Base-by-base conservation (phyloP, 2,888 invertebrate genomes). In the Andrena flavipes region DNA sequence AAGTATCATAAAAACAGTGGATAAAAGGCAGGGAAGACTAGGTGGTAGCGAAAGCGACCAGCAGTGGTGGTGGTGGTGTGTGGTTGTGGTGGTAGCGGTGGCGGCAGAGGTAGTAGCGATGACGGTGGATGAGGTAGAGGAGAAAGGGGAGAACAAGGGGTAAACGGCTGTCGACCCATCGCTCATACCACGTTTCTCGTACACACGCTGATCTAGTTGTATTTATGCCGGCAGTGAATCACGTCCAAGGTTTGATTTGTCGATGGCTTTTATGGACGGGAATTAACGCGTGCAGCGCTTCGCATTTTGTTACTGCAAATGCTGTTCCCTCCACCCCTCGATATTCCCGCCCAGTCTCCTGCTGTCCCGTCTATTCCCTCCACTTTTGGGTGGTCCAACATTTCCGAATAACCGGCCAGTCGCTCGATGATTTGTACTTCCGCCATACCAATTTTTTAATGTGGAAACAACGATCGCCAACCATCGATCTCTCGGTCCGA, bases 211-310 rank as follows among this genome's bases (percentile, higher is more conserved):
- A 93, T 93, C 93, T 92, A 92, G 92, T 92, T 92, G 92, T 93
- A 93, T 94, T 94, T 93, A 93, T 92, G 93, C 91, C 90, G 88
- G 92, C 92, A 93, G 91, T 93, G 92, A 93, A 93, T 93, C 93
- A 93, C 91, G 93, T 93, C 92, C 89, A 87, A 87, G 89, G 90
- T 93, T 93, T 93, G 93, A 93, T 93, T 93, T 93, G 93, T 93
- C 91, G 93, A 93, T 93, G 93, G 93, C 92, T 93, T 93, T 93
- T 92, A 93, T 93, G 92, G 93, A 92, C 91, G 91, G 91, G 92
- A 93, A 93, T 93, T 93, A 93, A 93, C 93, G 93, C 91, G 90
- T 90, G 90, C 92, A 91, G 89, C 90, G 91, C 91, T 91, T 92
- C 91, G 92, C 91, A 93, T 93, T 93, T 93, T 93, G 93, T 93